Evolutionary conservation across 1,140 invertebrate species (phyloP), one percentile per base, ranked within the genome.

Genomic region (Drosophila funebris): DNA sequence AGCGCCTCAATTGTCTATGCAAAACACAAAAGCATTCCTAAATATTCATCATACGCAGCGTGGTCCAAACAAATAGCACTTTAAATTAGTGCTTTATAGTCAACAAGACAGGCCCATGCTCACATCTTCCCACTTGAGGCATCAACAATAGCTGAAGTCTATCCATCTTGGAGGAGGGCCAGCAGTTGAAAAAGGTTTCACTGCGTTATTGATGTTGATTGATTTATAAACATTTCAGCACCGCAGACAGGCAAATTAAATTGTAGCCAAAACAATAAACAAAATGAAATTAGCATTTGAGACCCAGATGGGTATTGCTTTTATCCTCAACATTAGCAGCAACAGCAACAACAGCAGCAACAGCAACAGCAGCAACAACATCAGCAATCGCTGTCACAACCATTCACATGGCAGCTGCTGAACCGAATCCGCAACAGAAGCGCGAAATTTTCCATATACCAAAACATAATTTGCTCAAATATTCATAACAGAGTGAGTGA

Each of bases 251-350:
- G 61, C 74, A 85, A 82, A 87, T 87, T 82, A 88, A 78, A 79
- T 88, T 83, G 78, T 83, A 73, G 73, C 68, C 68, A 89, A 89
- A 89, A 88, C 69, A 88, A 88, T 89, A 88, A 84, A 89, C 79
- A 83, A 79, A 88, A 88, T 83, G 48, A 77, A 83, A 88, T 88
- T 79, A 88, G 83, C 76, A 79, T 88, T 73, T 44, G 54, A 74
- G 58, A 44, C 41, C 8, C 58, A 53, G 73, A 62, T 50, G 41
- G 57, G 24, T 53, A 27, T 52, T 50, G 41, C 31, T 20, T 33
- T 60, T 22, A 39, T 43, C 14, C 20, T 48, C 44, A 73, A 60
- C 68, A 48, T 37, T 68, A 52, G 46, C 79, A 60, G 14, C 53
- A 54, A 13, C 36, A 50, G 16, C 27, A 57, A 27, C 36, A 48